phyloP scores from a whole-genome alignment of 2,113 vertebrate genomes.

The Cochlearius cochlearius region DNA sequence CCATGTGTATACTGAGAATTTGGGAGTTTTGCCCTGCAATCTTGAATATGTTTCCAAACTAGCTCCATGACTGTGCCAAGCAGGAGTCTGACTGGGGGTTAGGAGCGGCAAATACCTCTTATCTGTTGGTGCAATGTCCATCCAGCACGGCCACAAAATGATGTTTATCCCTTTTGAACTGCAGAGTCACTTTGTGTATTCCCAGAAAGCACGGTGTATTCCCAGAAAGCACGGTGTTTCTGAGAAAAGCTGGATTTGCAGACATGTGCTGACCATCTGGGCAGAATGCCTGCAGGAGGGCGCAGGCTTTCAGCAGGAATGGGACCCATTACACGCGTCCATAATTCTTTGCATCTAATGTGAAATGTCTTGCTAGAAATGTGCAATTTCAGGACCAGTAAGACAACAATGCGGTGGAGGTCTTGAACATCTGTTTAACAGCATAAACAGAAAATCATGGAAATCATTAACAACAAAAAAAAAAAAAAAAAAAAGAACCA shows the following conservation, averaged over 20 bases:
- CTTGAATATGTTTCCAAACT: not conserved
- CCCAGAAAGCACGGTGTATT: not conserved
- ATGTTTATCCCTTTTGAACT: not conserved
- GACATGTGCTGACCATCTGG: accelerated
- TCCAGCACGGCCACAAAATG: not conserved
- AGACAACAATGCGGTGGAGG: not conserved
- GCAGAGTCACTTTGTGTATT: not conserved
- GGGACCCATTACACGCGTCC: accelerated
- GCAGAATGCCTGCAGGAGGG: not conserved
- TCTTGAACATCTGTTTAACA: not conserved
- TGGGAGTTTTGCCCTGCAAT: not conserved
- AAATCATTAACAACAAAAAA: not conserved
- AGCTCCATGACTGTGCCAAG: not conserved
- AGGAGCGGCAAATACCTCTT: accelerated
- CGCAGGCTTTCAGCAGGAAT: accelerated
- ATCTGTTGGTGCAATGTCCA: not conserved
- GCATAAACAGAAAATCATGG: not conserved
- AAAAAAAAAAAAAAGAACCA: not conserved
- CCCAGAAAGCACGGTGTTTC: not conserved
- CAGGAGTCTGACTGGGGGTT: not conserved
- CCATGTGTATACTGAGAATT: accelerated
- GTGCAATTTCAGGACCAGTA: not conserved
- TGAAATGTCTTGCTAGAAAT: not conserved
- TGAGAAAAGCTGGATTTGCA: not conserved
- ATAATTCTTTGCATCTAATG: not conserved